Percentiles rank a stretch among this genome's conserved stretches.
phyloP scores from a whole-genome alignment of 2,113 vertebrate species.

The Gopherus evgoodei region DNA sequence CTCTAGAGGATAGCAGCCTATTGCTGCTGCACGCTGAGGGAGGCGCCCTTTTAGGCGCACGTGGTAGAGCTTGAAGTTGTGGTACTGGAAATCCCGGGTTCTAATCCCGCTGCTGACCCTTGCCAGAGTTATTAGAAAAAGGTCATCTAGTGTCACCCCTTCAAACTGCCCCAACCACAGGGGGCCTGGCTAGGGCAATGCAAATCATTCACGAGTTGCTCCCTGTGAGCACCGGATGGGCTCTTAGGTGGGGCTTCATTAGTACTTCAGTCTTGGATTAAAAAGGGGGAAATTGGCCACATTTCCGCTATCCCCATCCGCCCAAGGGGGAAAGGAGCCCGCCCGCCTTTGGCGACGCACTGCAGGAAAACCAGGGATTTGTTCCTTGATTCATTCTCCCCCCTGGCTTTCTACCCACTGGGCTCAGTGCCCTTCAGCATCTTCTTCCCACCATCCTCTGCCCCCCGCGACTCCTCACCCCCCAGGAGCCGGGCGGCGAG shows the following conservation, averaged over 20 bases:
- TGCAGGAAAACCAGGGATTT: neutral
- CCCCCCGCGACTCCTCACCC: too few relatives aligned
- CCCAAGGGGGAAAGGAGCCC: neutral
- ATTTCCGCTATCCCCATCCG: neutral
- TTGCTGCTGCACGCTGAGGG: neutral
- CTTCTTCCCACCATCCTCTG: too few relatives aligned
- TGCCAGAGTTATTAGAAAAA: neutral
- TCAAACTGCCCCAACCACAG: neutral
- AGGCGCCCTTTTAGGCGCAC: neutral
- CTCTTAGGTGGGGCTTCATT: neutral
- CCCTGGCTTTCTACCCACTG: neutral
- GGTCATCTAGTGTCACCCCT: neutral
- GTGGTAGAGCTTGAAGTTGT: neutral
- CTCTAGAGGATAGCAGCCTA: neutral
- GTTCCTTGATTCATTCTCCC: neutral
- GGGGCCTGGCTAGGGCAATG: neutral
- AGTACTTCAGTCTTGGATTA: neutral
- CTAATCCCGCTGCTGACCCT: neutral
- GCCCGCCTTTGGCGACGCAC: neutral
- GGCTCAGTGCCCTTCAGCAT: neutral
- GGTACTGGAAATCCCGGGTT: neutral
- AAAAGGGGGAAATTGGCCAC: too few relatives aligned
- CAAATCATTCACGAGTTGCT: neutral
- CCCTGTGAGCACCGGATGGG: neutral
- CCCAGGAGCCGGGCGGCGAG: rapidly evolving